Percentiles rank a stretch among this genome's conserved stretches.
phyloP scores from a whole-genome alignment of 2,113 vertebrate species.

The Crotalus helleri region DNA sequence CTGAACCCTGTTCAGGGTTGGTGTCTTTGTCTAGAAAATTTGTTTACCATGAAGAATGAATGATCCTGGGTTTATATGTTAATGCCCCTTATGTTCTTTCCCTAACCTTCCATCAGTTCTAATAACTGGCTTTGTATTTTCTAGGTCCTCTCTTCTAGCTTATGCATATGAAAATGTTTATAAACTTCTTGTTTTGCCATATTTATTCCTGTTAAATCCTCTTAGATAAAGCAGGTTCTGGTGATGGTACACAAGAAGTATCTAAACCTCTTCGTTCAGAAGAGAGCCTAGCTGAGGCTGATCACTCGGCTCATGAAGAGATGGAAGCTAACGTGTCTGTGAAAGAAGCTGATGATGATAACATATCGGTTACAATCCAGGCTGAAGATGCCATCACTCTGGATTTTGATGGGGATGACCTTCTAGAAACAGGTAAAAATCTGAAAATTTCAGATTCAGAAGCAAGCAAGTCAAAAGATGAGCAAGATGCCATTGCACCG shows the following conservation, averaged over 20 bases:
- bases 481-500: slow-evolving; percentile 85
- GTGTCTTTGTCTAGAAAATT: slow-evolving; percentile 74
- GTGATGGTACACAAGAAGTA: slow-evolving; percentile 99
- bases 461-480: slow-evolving; percentile 91
- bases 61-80: slow-evolving; percentile 85
- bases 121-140: slow-evolving; percentile 97
- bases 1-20: slow-evolving; percentile 62
- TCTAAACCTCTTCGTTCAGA: slow-evolving; percentile 94
- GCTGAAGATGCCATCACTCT: slow-evolving; percentile 99
- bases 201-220: slow-evolving; percentile 99
- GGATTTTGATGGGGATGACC: slow-evolving; percentile 99
- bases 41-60: slow-evolving; percentile 77
- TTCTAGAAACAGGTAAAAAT: slow-evolving; percentile 99
- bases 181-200: slow-evolving; percentile 98
- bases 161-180: slow-evolving; percentile 91
- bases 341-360: slow-evolving; percentile 98
- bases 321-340: slow-evolving; percentile 83
- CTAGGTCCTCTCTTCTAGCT: slow-evolving; percentile 91
- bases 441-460: slow-evolving; percentile 99
- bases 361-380: slow-evolving; percentile 98
- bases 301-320: slow-evolving; percentile 83
- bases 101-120: slow-evolving; percentile 89
- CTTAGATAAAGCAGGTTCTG: slow-evolving; percentile 99
- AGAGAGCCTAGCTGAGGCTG: slow-evolving; percentile 86
- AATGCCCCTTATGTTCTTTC: slow-evolving; percentile 88